Evolutionary conservation across 2,113 vertebrate species (phyloP), one percentile per base, ranked within the genome.

Genomic region (Cygnus buccinator): DNA sequence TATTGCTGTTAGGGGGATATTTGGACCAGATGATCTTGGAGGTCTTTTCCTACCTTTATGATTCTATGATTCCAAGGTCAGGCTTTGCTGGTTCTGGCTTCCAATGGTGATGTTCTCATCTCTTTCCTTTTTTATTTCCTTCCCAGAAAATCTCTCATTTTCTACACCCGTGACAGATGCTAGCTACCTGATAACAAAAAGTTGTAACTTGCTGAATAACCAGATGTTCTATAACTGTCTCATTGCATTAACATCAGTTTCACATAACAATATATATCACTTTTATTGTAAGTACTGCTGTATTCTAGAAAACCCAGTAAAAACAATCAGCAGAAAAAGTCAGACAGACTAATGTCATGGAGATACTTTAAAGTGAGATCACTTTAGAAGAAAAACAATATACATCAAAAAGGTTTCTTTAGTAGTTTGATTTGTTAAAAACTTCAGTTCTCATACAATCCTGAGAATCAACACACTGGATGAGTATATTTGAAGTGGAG

Each of bases 211-310:
- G 22, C 61, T 85, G 55, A 87, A 83, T 55, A 79, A 75, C 43
- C 59, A 85, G 35, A 89, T 95, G 59, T 90, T 70, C 8, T 74
- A 22, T 68, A 93, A 83, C 50, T 58, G 31, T 16, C 93, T 93
- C 35, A 77, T n/a, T 10, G 1, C 29, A 62, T 94, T 84, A 91
- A 74, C 35, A 61, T 63, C 70, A 87, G 41, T 71, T 96, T 83
- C 61, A 63, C 18, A 80, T 3, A 74, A 18, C 11, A 80, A n/a
- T 48, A 59, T n/a, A 11, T 55, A 90, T 57, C 9, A 25, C 4
- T n/a, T 70, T 86, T 79, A 72, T 20, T 63, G 19, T 54, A 72
- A 68, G 28, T 25, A 50, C 35, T 39, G 11, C 11, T 82, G 9
- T 71, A 35, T 87, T 91, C 25, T 55, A 81, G 37, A 81, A 74